Evolutionary conservation across 35 echinoderm and acorn worm genomes (phyloP).

Genomic region (Lytechinus pictus): DNA sequence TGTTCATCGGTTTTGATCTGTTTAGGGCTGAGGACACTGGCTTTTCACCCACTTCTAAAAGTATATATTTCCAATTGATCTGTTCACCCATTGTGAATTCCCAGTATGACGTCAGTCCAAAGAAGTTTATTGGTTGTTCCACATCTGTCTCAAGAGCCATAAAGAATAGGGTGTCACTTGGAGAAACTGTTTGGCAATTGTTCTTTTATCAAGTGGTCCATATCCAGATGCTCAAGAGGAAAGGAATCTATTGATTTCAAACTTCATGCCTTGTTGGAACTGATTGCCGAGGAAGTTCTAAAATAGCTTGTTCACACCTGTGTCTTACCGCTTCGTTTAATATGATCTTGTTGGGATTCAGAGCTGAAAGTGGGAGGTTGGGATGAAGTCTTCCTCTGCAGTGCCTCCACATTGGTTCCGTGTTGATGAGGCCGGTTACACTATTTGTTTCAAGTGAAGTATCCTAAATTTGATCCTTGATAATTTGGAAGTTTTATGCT

Average conservation of each 20-base stretch:
- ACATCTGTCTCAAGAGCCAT: background rate
- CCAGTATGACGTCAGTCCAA: background rate
- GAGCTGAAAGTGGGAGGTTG: background rate
- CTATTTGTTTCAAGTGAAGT: no score
- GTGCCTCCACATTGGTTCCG: no score
- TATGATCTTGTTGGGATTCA: background rate
- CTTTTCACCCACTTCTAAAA: background rate
- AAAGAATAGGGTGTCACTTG: background rate
- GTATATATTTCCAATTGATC: constrained; percentile 4
- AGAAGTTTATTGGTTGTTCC: background rate
- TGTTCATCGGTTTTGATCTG: background rate
- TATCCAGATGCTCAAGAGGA: background rate
- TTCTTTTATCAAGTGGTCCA: background rate
- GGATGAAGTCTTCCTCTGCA: no score
- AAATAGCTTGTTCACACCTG: background rate
- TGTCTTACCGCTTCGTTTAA: background rate
- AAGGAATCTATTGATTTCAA: background rate
- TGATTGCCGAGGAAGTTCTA: background rate
- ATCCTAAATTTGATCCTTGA: no score
- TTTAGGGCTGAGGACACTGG: background rate
- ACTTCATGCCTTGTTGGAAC: background rate
- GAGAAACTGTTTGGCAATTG: background rate
- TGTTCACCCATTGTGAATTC: background rate
- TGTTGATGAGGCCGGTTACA: no score
- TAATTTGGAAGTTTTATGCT: no score